Evolutionary conservation across 2,888 invertebrate genomes (phyloP).

Genomic region (Xestoiulus laeticollis): DNA sequence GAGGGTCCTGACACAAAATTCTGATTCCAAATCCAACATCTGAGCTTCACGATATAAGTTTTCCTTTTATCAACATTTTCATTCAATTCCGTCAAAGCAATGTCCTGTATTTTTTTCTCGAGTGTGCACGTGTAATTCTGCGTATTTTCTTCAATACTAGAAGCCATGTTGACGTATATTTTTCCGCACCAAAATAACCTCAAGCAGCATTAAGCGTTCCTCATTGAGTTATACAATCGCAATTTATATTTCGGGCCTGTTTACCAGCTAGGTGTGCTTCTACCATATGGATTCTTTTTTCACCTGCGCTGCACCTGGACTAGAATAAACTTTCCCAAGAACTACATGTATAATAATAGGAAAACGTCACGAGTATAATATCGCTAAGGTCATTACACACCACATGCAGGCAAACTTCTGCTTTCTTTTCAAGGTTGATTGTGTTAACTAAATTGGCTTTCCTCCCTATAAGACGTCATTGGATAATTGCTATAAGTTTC

Average conservation of each 20-base stretch:
- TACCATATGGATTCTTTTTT: not conserved
- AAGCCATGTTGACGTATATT: not conserved
- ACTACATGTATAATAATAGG: no score
- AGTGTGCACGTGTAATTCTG: conserved; percentile 48
- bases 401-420: no score
- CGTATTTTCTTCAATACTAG: not conserved
- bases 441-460: no score
- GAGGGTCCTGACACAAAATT: not conserved
- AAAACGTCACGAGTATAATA: no score
- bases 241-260: not conserved
- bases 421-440: no score
- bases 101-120: conserved; percentile 65
- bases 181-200: not conserved
- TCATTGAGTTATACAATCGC: not conserved
- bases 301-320: not conserved
- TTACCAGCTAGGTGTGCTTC: not conserved
- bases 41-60: conserved; percentile 68
- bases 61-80: conserved; percentile 68
- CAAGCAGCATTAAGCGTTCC: not conserved
- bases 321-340: no score
- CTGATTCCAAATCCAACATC: conserved; percentile 70
- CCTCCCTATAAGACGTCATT: no score
- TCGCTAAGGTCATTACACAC: no score
- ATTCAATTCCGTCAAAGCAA: conserved; percentile 68
- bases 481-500: no score